Percentiles rank a stretch among this genome's conserved stretches.
phyloP scores from a whole-genome alignment of 2,797 vertebrate genomes.

The Thaleichthys pacificus region DNA sequence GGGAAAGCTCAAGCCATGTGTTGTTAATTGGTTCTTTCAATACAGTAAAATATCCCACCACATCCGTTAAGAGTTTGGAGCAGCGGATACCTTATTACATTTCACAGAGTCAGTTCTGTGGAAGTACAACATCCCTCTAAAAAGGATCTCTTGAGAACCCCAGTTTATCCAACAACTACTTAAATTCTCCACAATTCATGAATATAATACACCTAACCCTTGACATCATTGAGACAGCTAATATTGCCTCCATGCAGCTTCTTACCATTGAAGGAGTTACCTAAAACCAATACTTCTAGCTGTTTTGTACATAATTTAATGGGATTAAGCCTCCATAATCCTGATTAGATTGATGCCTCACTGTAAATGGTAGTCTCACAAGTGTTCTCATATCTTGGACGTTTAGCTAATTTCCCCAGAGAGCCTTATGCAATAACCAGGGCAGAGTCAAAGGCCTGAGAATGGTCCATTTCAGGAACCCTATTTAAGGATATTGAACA shows the following conservation, averaged over 20 bases:
- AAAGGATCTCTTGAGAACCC: not conserved
- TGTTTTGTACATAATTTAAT: slow-evolving; percentile 3
- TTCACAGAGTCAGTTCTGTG: not conserved
- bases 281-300: not conserved
- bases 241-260: not conserved
- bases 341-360: slow-evolving; percentile 3
- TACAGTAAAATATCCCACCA: slow-evolving; percentile 8
- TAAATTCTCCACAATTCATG: not conserved
- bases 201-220: not conserved
- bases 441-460: slow-evolving; percentile 5
- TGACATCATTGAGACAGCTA: not conserved
- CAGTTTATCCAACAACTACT: not conserved
- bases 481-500: slow-evolving; percentile 3
- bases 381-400: slow-evolving; percentile 13
- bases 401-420: slow-evolving; percentile 13
- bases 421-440: not conserved
- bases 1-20: not conserved
- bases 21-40: slow-evolving; percentile 1
- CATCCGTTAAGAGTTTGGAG: not conserved
- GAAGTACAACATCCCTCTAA: not conserved
- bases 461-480: slow-evolving; percentile 5
- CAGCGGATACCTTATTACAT: not conserved
- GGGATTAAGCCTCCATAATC: slow-evolving; percentile 10
- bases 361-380: slow-evolving; percentile 3
- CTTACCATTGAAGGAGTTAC: not conserved